phyloP scores from a whole-genome alignment of 2,113 vertebrate genomes.

The Hypocryptadius cinnamomeus region DNA sequence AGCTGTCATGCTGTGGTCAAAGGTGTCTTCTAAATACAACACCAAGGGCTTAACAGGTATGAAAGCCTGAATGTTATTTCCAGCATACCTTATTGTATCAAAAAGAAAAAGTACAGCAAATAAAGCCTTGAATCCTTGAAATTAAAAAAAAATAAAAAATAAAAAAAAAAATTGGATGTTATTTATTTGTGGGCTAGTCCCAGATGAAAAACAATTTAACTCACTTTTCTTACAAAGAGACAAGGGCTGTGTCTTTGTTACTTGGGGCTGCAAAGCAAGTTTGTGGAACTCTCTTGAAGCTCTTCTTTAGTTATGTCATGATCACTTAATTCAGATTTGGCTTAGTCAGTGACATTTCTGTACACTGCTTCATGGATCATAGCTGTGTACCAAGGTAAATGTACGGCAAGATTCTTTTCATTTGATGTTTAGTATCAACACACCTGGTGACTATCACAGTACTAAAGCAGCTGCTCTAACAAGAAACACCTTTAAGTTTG shows the following conservation, averaged over 20 bases:
- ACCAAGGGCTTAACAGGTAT: not conserved
- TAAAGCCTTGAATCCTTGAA: not conserved
- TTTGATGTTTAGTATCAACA: not conserved
- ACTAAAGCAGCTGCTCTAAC: not conserved
- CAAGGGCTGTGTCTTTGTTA: not conserved
- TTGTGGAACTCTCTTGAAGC: not conserved
- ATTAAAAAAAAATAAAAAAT: too few species aligned
- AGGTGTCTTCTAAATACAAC: not conserved
- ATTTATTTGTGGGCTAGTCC: not conserved
- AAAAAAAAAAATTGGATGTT: not conserved
- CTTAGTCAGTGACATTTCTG: not conserved
- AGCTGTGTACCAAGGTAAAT: not conserved
- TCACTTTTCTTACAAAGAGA: not conserved
- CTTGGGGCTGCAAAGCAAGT: not conserved
- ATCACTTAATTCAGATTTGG: not conserved
- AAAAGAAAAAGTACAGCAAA: not conserved
- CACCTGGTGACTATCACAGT: not conserved
- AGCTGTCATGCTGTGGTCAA: not conserved
- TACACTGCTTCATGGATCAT: not conserved
- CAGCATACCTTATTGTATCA: not conserved
- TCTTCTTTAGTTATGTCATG: not conserved
- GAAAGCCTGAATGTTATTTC: not conserved
- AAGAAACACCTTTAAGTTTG: not conserved
- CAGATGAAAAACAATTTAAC: not conserved
- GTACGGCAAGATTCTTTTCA: not conserved